Evolutionary conservation across 64 coral and sea anemone species (phyloP).

Genomic region (Astreopora myriophthalma): DNA sequence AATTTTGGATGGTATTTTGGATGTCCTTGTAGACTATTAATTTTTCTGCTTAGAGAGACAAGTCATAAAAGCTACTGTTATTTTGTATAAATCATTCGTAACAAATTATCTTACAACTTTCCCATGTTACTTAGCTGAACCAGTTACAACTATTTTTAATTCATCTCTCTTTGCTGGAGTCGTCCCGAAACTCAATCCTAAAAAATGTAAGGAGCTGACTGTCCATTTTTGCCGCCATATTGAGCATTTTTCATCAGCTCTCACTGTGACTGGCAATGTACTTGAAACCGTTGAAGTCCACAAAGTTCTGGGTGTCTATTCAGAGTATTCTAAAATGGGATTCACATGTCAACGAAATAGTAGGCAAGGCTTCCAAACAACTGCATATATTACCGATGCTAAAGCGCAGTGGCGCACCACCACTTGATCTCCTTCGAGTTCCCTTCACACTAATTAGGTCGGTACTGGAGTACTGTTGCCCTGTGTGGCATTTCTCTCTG

Average conservation of each 20-base stretch:
- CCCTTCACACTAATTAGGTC: neutral
- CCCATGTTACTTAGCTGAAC: too few relatives aligned
- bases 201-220: neutral
- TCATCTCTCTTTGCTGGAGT: too few relatives aligned
- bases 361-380: slow-evolving; percentile 1
- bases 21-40: slow-evolving; percentile 1
- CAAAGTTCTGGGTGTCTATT: neutral
- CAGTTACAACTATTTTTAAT: too few relatives aligned
- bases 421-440: neutral
- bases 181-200: too few relatives aligned
- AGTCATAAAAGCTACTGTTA: neutral
- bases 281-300: neutral
- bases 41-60: neutral
- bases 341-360: neutral
- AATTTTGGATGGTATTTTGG: slow-evolving; percentile 29
- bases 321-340: neutral
- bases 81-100: neutral
- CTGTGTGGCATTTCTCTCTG: neutral
- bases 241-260: too few relatives aligned
- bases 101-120: too few relatives aligned
- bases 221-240: too few relatives aligned
- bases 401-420: neutral
- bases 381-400: neutral
- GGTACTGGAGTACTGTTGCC: neutral
- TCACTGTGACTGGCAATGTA: neutral